Percentiles rank a stretch among this genome's conserved stretches.
Evolutionary conservation across 2,797 vertebrate species (phyloP).

Genomic region (Botia almorhae): DNA sequence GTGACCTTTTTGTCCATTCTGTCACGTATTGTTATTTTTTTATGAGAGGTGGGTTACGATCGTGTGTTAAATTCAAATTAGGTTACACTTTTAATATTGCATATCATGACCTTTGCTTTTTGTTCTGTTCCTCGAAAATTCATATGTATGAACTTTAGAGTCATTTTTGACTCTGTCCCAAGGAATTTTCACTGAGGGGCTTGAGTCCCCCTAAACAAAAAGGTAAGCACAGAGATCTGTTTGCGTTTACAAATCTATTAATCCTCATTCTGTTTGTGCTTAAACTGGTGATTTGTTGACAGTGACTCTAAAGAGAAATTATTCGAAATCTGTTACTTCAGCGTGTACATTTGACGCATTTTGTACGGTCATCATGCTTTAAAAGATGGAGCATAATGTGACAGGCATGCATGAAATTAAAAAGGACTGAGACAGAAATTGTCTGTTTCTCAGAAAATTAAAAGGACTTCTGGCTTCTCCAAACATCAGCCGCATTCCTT

Average conservation of each 20-base stretch:
- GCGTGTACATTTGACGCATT: neutral
- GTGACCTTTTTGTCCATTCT: no score
- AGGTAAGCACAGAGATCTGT: neutral
- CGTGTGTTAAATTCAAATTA: no score
- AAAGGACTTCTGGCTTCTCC: conserved; percentile 31
- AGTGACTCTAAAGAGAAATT: conserved; percentile 6
- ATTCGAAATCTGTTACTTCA: conserved; percentile 7
- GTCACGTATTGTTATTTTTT: no score
- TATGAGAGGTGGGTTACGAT: no score
- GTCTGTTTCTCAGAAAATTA: conserved; percentile 13
- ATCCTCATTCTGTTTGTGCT: conserved; percentile 32
- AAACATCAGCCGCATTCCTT: conserved; percentile 18
- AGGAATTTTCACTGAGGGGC: no score
- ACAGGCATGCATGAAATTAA: conserved; percentile 46
- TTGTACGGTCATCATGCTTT: conserved; percentile 20
- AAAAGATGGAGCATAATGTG: conserved; percentile 31
- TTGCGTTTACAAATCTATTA: neutral
- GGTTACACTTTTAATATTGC: no score
- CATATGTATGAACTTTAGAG: no score
- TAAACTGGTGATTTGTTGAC: conserved; percentile 37
- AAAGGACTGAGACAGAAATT: conserved; percentile 21
- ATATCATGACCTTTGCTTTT: no score
- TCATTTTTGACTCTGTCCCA: no score
- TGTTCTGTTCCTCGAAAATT: no score
- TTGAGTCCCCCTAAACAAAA: no score